Evolutionary conservation across 2,113 vertebrate genomes (phyloP).

Genomic region (Columbina picui): DNA sequence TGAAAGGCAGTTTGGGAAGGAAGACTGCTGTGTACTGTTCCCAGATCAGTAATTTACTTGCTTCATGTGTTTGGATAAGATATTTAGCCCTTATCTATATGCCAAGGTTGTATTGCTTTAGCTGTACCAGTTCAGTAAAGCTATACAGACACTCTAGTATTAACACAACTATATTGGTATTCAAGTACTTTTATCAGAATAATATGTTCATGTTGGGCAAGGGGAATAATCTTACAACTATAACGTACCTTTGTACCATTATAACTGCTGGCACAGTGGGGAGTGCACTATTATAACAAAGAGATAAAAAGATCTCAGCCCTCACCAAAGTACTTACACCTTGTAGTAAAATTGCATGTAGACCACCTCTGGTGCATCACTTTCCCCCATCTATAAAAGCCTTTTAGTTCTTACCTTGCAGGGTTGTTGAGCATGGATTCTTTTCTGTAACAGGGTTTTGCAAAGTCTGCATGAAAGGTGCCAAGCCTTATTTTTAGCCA

Average conservation of each 20-base stretch:
- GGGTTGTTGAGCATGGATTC: not conserved
- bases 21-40: conserved; percentile 1
- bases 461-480: not conserved
- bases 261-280: not conserved
- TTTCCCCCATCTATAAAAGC: not conserved
- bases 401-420: not conserved
- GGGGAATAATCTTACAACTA: not conserved
- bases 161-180: not conserved
- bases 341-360: not conserved
- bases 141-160: not conserved
- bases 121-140: not conserved
- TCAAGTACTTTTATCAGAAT: conserved; percentile 34
- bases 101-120: conserved; percentile 23
- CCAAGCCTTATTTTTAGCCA: conserved; percentile 6
- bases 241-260: conserved; percentile 4
- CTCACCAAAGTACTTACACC: not conserved
- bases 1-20: conserved; percentile 20
- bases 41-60: conserved; percentile 25
- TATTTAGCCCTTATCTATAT: conserved; percentile 45
- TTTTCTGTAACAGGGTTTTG: not conserved
- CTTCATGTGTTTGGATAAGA: conserved; percentile 38
- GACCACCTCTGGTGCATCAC: not conserved
- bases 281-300: not conserved
- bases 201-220: not conserved
- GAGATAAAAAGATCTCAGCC: not conserved